phyloP scores from a whole-genome alignment of 2,113 vertebrate species.

The Apus apus region DNA sequence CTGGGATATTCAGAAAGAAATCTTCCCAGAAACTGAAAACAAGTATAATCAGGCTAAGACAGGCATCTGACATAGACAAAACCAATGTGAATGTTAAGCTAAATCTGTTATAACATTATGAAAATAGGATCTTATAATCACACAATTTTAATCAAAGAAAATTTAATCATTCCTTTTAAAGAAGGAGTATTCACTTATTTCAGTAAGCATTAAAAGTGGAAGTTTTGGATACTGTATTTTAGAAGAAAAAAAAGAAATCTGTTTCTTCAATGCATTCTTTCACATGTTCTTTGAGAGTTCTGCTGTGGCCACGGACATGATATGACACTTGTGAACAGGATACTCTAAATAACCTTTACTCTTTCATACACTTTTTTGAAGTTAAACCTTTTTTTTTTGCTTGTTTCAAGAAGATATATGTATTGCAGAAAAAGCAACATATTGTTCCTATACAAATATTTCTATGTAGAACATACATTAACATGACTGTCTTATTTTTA shows the following conservation, averaged over 20 bases:
- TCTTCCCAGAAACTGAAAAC: neutral
- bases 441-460: neutral
- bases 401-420: neutral
- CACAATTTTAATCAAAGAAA: neutral
- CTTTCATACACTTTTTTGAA: neutral
- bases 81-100: neutral
- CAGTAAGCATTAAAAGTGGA: neutral
- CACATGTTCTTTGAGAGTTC: neutral
- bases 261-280: neutral
- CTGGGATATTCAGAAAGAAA: neutral
- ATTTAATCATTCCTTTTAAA: neutral
- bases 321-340: fast-evolving
- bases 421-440: neutral
- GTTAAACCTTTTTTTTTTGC: neutral
- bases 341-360: neutral
- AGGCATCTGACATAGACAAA: neutral
- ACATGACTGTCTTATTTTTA: neutral
- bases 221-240: neutral
- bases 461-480: neutral
- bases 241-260: neutral
- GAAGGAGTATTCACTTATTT: fast-evolving
- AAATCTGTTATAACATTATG: neutral
- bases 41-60: neutral
- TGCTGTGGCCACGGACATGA: neutral
- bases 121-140: neutral